Percentiles rank a stretch among this genome's conserved stretches.
phyloP scores from a whole-genome alignment of 2,797 vertebrate species.

The Phalanger gymnotis region DNA sequence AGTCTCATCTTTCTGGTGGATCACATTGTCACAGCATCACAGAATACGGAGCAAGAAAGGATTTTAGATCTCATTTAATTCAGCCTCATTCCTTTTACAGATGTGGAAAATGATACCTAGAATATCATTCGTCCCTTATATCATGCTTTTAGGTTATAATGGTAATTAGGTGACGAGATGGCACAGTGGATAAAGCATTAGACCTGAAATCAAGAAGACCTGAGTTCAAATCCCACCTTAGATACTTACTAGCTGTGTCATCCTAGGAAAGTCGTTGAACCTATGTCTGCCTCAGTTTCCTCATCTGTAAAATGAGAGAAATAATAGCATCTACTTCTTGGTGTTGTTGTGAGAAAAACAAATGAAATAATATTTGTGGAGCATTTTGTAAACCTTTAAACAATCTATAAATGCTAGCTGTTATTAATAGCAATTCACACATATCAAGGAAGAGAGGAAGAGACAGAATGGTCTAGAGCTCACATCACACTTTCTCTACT shows the following conservation, averaged over 20 bases:
- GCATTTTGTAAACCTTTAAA: background rate
- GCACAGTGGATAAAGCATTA: background rate
- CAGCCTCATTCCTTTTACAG: background rate
- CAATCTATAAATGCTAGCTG: background rate
- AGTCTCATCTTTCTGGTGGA: background rate
- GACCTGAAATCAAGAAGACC: background rate
- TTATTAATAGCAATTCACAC: background rate
- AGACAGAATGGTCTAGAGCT: background rate
- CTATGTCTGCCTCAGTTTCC: background rate
- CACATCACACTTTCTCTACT: background rate
- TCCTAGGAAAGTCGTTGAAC: background rate
- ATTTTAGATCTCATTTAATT: background rate
- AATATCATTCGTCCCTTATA: background rate
- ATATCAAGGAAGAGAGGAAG: background rate
- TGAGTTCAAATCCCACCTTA: background rate
- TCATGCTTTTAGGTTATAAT: background rate
- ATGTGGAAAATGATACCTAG: background rate
- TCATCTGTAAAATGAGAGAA: background rate
- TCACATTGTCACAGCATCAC: background rate
- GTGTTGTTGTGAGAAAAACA: background rate
- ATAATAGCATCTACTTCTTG: background rate
- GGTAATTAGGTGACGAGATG: background rate
- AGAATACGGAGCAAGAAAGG: background rate
- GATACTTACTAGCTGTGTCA: background rate
- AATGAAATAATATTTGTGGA: background rate